phyloP scores from a whole-genome alignment of 2,797 vertebrate genomes.

The Kryptopterus vitreolus region DNA sequence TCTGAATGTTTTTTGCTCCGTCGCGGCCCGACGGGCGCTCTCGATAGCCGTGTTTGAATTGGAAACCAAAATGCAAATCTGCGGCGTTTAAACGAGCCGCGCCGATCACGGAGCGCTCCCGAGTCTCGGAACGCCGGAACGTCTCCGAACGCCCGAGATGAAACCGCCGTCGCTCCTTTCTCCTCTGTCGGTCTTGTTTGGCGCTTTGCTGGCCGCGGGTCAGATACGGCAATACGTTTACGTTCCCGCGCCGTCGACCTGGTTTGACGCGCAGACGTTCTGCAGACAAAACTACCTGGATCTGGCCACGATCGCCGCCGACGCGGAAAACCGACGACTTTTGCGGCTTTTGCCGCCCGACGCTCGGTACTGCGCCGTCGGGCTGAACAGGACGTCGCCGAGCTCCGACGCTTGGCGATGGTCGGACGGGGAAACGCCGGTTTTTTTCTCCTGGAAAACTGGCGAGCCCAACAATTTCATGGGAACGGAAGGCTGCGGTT shows the following conservation, averaged over 20 bases:
- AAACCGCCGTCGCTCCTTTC: background rate
- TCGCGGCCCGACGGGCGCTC: too few species aligned
- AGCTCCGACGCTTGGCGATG: background rate
- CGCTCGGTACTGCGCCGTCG: constrained; percentile 11
- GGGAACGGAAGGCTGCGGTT: background rate
- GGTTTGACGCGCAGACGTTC: background rate
- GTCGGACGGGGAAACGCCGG: background rate
- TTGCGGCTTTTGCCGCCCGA: background rate
- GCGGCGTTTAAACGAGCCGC: too few species aligned
- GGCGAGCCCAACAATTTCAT: background rate
- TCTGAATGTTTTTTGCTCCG: too few species aligned
- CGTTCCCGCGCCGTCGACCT: background rate
- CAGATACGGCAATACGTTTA: background rate
- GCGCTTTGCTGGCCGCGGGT: background rate
- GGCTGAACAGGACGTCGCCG: background rate
- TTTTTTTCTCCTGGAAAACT: background rate
- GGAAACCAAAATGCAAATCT: too few species aligned
- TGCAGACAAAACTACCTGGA: constrained; percentile 7
- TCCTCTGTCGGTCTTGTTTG: constrained; percentile 15
- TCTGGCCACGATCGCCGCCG: constrained; percentile 4
- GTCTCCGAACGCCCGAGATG: too few species aligned
- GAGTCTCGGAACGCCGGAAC: too few species aligned
- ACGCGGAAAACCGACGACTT: background rate
- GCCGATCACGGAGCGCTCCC: too few species aligned
- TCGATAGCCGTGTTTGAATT: too few species aligned